Conservation (phyloP, 2,797 vertebrate genomes). For the Anableps anableps region DNA sequence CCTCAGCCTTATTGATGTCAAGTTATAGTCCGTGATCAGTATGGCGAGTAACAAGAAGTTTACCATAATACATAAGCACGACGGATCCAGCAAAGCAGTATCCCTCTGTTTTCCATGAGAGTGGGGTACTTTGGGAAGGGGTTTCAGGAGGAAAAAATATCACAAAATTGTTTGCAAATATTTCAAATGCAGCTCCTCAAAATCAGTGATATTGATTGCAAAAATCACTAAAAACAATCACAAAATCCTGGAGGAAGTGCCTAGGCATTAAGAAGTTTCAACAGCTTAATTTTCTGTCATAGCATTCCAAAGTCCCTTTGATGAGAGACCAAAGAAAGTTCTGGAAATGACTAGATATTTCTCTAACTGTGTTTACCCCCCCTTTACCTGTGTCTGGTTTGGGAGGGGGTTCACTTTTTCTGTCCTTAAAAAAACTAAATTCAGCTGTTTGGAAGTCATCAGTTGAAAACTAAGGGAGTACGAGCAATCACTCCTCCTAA, state of each 20-base stretch:
- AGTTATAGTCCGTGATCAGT: neutral
- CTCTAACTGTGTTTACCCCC: neutral
- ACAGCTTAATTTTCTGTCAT: neutral
- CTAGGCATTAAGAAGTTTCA: neutral
- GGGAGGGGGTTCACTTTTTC: neutral
- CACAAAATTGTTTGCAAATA: neutral
- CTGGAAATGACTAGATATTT: neutral
- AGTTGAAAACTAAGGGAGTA: neutral
- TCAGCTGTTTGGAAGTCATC: neutral
- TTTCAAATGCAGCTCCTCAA: neutral
- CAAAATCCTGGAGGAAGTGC: neutral
- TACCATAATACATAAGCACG: neutral
- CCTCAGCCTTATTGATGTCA: neutral
- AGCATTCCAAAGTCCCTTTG: neutral
- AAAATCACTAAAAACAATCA: neutral
- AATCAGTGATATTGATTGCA: neutral
- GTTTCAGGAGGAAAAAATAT: neutral
- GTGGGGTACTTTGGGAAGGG: neutral
- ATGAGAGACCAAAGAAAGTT: neutral
- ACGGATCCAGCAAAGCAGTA: too few species aligned
- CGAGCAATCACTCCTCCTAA: neutral
- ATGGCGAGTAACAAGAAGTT: neutral
- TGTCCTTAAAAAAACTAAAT: neutral
- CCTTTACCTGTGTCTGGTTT: neutral
- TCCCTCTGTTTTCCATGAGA: neutral